These are phyloP conservation scores for Pachydiplax longipennis DNA, from an alignment of 2,888 invertebrate species.

Conservation along the genomic window DNA sequence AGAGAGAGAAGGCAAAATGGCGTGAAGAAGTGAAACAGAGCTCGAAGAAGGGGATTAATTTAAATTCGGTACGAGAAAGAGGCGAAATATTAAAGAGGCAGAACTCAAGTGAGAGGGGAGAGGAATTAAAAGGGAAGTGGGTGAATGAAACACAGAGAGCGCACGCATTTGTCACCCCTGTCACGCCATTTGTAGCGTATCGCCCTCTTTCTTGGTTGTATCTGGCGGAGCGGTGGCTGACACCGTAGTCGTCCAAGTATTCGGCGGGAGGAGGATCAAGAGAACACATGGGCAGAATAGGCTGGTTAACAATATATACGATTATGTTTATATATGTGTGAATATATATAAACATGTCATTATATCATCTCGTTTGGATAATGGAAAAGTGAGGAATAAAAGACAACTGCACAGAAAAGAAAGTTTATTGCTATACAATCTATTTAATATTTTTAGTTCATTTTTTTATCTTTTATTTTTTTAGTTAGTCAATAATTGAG, in stretches of 20 bases:
- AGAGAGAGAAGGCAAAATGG: background rate
- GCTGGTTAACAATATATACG: slow-evolving; percentile 30
- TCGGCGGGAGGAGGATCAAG: slow-evolving; percentile 47
- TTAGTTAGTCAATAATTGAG: too few relatives aligned
- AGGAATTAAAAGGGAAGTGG: background rate
- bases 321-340: slow-evolving; percentile 53
- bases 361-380: slow-evolving; percentile 51
- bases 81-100: background rate
- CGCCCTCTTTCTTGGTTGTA: background rate
- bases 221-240: slow-evolving; percentile 8
- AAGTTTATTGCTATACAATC: too few relatives aligned
- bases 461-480: too few relatives aligned
- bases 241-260: slow-evolving; percentile 52
- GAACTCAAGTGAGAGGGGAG: background rate
- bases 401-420: background rate
- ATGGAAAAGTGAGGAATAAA: background rate
- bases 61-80: background rate
- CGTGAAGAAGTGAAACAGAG: background rate
- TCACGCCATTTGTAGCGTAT: slow-evolving; percentile 34
- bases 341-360: slow-evolving; percentile 54
- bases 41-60: background rate
- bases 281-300: slow-evolving; percentile 26
- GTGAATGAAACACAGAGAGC: background rate
- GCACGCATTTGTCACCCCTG: slow-evolving; percentile 38
- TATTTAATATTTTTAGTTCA: too few relatives aligned